Percentiles rank a stretch among this genome's conserved stretches.
These are phyloP conservation scores for Spatula versicolor DNA, from an alignment of 2,797 vertebrate species.

Conservation along the genomic window DNA sequence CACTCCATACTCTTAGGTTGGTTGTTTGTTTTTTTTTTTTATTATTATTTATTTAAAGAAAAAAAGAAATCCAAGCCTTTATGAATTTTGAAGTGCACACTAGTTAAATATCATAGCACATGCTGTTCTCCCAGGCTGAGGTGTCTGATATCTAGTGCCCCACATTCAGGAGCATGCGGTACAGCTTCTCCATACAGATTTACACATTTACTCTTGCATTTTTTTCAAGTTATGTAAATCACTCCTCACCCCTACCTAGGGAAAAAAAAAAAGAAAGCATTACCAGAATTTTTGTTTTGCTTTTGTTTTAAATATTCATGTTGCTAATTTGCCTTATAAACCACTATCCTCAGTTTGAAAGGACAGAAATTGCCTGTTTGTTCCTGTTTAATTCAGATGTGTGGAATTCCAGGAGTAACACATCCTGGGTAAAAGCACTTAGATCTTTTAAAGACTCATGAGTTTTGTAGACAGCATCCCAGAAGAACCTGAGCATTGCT, in stretches of 20 bases:
- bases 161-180: not conserved
- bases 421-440: not conserved
- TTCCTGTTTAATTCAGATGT: not conserved
- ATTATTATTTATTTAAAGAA: not conserved
- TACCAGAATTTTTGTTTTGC: not conserved
- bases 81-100: not conserved
- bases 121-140: not conserved
- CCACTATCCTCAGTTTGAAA: not conserved
- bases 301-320: not conserved
- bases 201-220: too few species aligned
- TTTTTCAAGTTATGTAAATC: not conserved
- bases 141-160: not conserved
- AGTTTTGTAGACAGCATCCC: not conserved
- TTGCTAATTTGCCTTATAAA: not conserved
- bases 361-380: not conserved
- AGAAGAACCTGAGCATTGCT: not conserved
- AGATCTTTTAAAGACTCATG: not conserved
- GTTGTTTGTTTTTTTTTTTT: not conserved
- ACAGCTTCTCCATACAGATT: not conserved
- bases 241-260: not conserved
- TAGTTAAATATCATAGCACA: not conserved
- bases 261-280: not conserved
- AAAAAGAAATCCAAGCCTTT: not conserved
- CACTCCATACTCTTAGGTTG: not conserved
- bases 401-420: not conserved